Evolutionary conservation across 2,113 vertebrate genomes (phyloP).

Genomic region (Calidris pygmaea): DNA sequence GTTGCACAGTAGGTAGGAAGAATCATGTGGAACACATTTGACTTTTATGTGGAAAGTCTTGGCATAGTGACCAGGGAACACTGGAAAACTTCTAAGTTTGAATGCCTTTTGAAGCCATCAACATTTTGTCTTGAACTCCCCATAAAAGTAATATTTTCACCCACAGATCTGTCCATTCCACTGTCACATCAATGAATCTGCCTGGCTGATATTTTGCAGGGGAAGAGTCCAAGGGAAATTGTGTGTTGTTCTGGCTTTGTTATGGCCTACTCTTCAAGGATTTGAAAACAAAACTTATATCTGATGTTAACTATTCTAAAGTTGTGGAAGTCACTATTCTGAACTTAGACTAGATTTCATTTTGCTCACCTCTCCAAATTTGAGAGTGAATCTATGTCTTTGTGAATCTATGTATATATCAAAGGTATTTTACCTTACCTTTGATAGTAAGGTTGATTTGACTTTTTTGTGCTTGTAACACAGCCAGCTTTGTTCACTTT

Average conservation of each 20-base stretch:
- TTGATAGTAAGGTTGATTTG: background rate
- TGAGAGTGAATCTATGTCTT: background rate
- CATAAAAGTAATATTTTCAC: background rate
- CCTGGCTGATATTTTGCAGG: background rate
- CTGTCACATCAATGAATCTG: background rate
- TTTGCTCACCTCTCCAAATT: background rate
- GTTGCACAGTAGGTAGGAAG: background rate
- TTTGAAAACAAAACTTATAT: background rate
- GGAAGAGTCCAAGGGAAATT: background rate
- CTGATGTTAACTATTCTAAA: background rate
- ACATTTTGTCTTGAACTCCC: background rate
- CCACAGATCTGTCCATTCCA: background rate
- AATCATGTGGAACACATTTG: background rate
- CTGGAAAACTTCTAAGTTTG: background rate
- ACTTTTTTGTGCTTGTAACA: background rate
- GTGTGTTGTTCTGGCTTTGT: background rate
- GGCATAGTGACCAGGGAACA: background rate
- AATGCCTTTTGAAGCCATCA: background rate
- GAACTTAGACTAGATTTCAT: background rate
- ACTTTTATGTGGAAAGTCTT: background rate
- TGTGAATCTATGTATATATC: background rate
- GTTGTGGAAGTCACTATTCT: background rate
- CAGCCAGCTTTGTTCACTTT: background rate
- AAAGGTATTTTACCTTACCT: background rate
- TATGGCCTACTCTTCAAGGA: background rate